phyloP scores from a whole-genome alignment of 2,888 invertebrate species.

The Scaptomyza reducta region DNA sequence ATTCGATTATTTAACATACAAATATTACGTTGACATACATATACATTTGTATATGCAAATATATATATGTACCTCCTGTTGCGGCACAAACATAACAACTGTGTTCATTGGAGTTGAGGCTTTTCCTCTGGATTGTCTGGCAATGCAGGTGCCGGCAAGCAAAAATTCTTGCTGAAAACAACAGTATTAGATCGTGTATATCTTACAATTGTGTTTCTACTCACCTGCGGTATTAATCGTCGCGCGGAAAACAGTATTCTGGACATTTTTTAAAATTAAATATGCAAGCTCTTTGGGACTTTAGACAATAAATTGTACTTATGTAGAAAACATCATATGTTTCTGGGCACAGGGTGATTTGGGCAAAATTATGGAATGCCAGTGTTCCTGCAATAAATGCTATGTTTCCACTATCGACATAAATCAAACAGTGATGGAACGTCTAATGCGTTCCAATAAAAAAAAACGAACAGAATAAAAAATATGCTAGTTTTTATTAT shows the following conservation, averaged over 20 bases:
- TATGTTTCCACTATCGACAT: constrained; percentile 7
- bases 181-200: constrained; percentile 7
- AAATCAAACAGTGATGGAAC: background rate
- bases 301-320: constrained; percentile 37
- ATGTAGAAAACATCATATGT: constrained; percentile 52
- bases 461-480: background rate
- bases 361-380: background rate
- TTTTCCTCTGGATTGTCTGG: constrained; percentile 66
- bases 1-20: constrained; percentile 41
- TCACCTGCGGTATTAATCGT: constrained; percentile 60
- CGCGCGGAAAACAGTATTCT: constrained; percentile 61
- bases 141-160: constrained; percentile 62
- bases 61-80: constrained; percentile 92
- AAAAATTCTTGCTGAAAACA: constrained; percentile 62
- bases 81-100: constrained; percentile 98
- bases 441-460: background rate
- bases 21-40: background rate
- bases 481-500: background rate
- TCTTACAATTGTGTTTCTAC: constrained; percentile 5
- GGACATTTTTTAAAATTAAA: constrained; percentile 52
- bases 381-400: constrained; percentile 9
- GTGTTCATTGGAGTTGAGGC: constrained; percentile 93
- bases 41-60: background rate
- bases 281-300: constrained; percentile 37
- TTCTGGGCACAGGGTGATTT: constrained; percentile 47